Percentiles rank a stretch among this genome's conserved stretches.
Conservation (phyloP, 2,113 vertebrate species). For the Delphinus delphis region DNA sequence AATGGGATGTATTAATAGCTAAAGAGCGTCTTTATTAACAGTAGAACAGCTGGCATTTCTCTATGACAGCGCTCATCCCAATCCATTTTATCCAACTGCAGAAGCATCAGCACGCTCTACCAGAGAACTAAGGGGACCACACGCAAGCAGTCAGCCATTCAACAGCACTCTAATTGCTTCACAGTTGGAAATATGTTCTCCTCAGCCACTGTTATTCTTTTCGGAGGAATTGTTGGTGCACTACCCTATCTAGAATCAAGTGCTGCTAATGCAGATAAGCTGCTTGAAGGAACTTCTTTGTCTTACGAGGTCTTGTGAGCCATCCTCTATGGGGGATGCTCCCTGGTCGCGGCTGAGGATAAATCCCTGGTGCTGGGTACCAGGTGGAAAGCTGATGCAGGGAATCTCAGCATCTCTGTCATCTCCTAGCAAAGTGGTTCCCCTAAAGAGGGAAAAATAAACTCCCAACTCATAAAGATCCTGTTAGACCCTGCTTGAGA, state of each 20-base stretch:
- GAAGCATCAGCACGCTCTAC: slow-evolving; percentile 77
- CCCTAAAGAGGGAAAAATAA: slow-evolving; percentile 54
- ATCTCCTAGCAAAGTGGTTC: slow-evolving; percentile 36
- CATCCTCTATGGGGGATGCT: neutral
- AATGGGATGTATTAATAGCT: slow-evolving; percentile 83
- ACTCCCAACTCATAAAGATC: slow-evolving; percentile 65
- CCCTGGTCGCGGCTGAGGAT: neutral
- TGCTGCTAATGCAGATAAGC: slow-evolving; percentile 71
- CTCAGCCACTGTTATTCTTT: slow-evolving; percentile 82
- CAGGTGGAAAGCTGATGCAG: neutral
- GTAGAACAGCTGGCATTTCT: slow-evolving; percentile 85
- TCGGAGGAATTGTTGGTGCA: slow-evolving; percentile 76
- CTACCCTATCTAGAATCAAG: slow-evolving; percentile 77
- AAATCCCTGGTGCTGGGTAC: neutral
- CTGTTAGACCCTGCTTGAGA: slow-evolving; percentile 58
- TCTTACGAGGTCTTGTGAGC: slow-evolving; percentile 53
- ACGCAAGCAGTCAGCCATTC: slow-evolving; percentile 78
- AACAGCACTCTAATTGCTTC: slow-evolving; percentile 83
- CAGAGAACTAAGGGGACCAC: slow-evolving; percentile 81
- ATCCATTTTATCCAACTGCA: slow-evolving; percentile 85
- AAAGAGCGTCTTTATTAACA: slow-evolving; percentile 85
- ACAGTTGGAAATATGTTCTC: slow-evolving; percentile 84
- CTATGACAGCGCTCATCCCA: slow-evolving; percentile 82
- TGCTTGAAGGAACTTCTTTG: slow-evolving; percentile 70
- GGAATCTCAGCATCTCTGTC: neutral